Evolutionary conservation across 2,888 invertebrate species (phyloP).

Genomic region (Bruchidius siliquastri): DNA sequence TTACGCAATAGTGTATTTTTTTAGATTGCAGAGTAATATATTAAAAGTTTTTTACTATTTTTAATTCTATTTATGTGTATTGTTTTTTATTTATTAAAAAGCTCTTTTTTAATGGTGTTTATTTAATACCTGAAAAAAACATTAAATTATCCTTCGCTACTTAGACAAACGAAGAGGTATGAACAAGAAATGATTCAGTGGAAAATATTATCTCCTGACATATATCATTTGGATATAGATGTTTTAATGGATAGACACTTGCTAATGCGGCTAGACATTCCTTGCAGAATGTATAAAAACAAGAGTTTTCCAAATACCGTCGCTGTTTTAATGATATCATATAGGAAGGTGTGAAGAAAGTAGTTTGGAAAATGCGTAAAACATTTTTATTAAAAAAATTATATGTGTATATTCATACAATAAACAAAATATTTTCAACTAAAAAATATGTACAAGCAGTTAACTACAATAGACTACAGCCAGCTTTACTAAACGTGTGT

Average conservation of each 20-base stretch:
- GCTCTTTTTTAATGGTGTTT: not conserved
- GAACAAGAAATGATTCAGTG: too few relatives aligned
- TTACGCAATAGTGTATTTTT: conserved; percentile 18
- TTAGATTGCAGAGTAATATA: conserved; percentile 26
- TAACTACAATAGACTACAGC: not conserved
- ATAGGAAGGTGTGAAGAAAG: too few relatives aligned
- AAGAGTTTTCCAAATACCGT: too few relatives aligned
- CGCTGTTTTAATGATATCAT: too few relatives aligned
- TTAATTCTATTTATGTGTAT: not conserved
- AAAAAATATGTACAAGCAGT: not conserved
- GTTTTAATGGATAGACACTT: too few relatives aligned
- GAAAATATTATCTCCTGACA: too few relatives aligned
- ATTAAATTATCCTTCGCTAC: too few relatives aligned
- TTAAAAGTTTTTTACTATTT: conserved; percentile 22
- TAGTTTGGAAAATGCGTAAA: not conserved
- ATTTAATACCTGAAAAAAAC: not conserved
- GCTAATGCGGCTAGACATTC: too few relatives aligned
- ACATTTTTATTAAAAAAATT: not conserved
- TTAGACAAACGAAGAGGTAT: too few relatives aligned
- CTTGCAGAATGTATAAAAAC: too few relatives aligned
- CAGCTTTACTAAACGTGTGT: not conserved
- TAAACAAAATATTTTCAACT: not conserved
- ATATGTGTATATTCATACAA: not conserved
- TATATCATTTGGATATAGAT: too few relatives aligned
- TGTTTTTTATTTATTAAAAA: conserved; percentile 3